These are phyloP conservation scores for Numenius arquata DNA, from an alignment of 2,113 vertebrate genomes.

Conservation along the genomic window DNA sequence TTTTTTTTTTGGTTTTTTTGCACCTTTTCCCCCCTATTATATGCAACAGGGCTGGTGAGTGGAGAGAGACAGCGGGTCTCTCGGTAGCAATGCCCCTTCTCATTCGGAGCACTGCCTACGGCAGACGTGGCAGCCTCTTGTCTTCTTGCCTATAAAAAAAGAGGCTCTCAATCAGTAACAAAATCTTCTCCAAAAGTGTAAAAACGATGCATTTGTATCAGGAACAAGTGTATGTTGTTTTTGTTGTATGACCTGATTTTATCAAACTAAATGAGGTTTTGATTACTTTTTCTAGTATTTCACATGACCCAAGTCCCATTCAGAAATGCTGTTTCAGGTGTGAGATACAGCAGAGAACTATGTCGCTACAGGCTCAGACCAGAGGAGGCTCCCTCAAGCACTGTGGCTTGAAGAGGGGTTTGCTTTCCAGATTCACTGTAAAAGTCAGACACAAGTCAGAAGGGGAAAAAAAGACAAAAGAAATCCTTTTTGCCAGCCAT, in stretches of 20 bases:
- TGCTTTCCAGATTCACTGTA: background rate
- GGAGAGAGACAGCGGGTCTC: background rate
- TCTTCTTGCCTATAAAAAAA: background rate
- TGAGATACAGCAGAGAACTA: background rate
- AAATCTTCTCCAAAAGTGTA: background rate
- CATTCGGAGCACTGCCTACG: background rate
- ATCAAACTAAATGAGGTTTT: background rate
- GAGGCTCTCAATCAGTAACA: background rate
- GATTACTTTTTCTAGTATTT: background rate
- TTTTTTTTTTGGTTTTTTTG: background rate
- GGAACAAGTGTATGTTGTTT: background rate
- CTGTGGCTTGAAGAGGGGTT: background rate
- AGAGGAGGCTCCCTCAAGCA: background rate
- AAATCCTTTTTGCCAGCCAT: background rate
- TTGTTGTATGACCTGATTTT: background rate
- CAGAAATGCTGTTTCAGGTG: background rate
- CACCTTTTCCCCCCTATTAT: background rate
- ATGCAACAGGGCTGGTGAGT: accelerated
- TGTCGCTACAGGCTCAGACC: background rate
- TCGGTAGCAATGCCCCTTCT: accelerated
- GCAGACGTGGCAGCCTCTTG: background rate
- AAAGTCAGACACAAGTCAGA: background rate
- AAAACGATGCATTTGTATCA: background rate
- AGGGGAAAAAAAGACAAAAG: background rate
- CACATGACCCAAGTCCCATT: accelerated